Conservation (phyloP, 2,113 vertebrate species). For the Crotalus horridus region DNA sequence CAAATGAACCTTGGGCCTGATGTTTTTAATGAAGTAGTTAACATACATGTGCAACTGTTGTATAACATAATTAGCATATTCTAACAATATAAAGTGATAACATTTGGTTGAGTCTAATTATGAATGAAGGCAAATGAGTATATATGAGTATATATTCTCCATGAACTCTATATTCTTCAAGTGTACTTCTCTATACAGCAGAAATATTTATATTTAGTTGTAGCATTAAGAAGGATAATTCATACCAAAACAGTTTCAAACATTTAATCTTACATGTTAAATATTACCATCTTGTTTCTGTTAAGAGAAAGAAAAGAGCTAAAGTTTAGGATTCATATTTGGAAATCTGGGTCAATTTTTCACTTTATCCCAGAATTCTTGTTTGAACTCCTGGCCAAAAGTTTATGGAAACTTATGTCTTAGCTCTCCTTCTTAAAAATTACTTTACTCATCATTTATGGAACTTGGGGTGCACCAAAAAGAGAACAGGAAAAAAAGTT, state of each 20-base stretch:
- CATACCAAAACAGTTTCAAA: not conserved
- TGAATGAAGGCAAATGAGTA: not conserved
- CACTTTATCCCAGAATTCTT: not conserved
- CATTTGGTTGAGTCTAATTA: not conserved
- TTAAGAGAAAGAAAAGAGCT: not conserved
- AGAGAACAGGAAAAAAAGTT: not conserved
- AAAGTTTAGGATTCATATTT: not conserved
- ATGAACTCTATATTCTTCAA: fast-evolving
- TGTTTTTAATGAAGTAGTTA: slow-evolving; percentile 46
- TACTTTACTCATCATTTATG: not conserved
- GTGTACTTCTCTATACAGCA: not conserved
- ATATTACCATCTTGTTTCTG: not conserved
- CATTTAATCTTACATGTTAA: not conserved
- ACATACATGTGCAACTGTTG: slow-evolving; percentile 28
- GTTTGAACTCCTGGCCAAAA: not conserved
- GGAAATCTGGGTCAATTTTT: not conserved
- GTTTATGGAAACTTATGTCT: not conserved
- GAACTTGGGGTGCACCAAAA: not conserved
- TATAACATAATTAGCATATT: slow-evolving; percentile 2
- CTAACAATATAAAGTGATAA: not conserved
- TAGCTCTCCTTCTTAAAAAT: not conserved
- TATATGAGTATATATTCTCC: not conserved
- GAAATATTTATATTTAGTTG: not conserved
- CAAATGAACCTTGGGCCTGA: slow-evolving; percentile 60
- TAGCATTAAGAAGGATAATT: not conserved